Conservation (phyloP, 2,888 invertebrate species). For the Trilocha varians region DNA sequence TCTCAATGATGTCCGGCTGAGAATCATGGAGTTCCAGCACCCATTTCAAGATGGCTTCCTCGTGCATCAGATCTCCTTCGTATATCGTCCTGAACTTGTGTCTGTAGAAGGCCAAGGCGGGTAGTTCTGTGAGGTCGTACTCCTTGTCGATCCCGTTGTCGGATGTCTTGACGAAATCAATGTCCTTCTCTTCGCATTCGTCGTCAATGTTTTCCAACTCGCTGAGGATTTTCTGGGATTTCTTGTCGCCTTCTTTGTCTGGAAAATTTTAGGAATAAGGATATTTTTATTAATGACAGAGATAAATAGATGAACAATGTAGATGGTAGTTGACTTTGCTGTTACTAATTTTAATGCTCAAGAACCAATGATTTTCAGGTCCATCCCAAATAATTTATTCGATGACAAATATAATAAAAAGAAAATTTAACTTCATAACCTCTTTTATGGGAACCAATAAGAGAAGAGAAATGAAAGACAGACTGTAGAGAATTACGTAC, state of each 20-base stretch:
- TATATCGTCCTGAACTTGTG: slow-evolving; percentile 92
- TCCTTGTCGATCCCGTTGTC: slow-evolving; percentile 90
- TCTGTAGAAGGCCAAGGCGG: slow-evolving; percentile 89
- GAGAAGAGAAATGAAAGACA: no score
- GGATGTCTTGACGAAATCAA: slow-evolving; percentile 93
- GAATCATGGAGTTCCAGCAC: slow-evolving; percentile 88
- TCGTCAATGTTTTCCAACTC: slow-evolving; percentile 95
- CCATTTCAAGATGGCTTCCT: slow-evolving; percentile 92
- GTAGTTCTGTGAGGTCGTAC: slow-evolving; percentile 86
- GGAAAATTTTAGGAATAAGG: slow-evolving; percentile 10
- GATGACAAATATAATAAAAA: no score
- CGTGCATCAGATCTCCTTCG: slow-evolving; percentile 91
- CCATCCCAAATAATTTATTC: no score
- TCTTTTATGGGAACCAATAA: no score
- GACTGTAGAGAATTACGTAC: slow-evolving; percentile 72
- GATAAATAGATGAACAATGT: no score
- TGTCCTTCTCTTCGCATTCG: slow-evolving; percentile 92
- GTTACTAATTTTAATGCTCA: no score
- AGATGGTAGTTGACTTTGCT: no score
- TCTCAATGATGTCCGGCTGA: slow-evolving; percentile 91
- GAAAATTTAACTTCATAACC: no score
- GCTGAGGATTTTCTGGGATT: slow-evolving; percentile 88
- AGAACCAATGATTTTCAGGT: no score
- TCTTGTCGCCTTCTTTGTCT: slow-evolving; percentile 93
- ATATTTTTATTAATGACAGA: neutral